Percentiles rank a stretch among this genome's conserved stretches.
These are phyloP conservation scores for Oxyruncus cristatus DNA, from an alignment of 2,113 vertebrate genomes.

Conservation along the genomic window DNA sequence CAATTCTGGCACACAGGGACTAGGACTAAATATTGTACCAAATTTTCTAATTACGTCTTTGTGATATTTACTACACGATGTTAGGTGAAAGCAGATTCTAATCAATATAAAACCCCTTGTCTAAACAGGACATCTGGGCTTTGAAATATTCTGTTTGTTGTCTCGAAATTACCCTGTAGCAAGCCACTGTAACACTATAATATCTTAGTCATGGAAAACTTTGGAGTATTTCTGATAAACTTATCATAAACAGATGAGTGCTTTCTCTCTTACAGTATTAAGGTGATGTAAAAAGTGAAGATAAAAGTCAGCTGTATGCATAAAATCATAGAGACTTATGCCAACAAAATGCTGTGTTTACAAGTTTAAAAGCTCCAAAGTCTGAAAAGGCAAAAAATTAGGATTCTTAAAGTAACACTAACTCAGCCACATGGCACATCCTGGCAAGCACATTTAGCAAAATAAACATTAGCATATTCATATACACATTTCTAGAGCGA, in stretches of 20 bases:
- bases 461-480: constrained; percentile 69
- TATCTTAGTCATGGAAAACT: constrained; percentile 46
- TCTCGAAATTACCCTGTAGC: constrained; percentile 55
- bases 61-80: constrained; percentile 60
- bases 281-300: constrained; percentile 61
- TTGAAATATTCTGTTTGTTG: constrained; percentile 67
- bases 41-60: constrained; percentile 77
- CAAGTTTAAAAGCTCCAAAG: constrained; percentile 64
- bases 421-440: constrained; percentile 60
- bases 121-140: constrained; percentile 71
- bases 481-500: constrained; percentile 53
- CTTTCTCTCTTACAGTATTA: constrained; percentile 45
- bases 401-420: constrained; percentile 65
- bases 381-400: constrained; percentile 63
- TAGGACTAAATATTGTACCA: constrained; percentile 70
- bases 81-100: constrained; percentile 70
- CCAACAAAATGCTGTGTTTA: constrained; percentile 60
- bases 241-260: constrained; percentile 43
- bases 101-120: constrained; percentile 69
- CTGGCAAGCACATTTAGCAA: constrained; percentile 46
- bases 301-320: constrained; percentile 59
- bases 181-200: constrained; percentile 60
- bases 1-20: constrained; percentile 74
- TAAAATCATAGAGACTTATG: constrained; percentile 3
- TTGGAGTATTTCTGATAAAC: constrained; percentile 57